A percentile compares a stretch with the other conserved stretches of the same genome.
Conservation (phyloP, 2,888 invertebrate species). For the Synergus itoensis region DNA sequence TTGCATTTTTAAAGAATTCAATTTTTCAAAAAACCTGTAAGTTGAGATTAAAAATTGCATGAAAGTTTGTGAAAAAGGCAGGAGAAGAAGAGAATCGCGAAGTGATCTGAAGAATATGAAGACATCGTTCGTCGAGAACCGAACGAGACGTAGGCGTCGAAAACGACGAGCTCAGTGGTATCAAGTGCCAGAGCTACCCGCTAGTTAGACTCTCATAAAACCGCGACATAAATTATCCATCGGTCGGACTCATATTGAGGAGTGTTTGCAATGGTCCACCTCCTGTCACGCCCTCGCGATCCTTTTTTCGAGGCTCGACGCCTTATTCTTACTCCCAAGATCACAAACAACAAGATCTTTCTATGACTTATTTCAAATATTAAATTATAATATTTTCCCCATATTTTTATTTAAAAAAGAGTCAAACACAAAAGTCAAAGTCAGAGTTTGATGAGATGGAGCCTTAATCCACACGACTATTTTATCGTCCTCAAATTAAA, state of each 20-base stretch:
- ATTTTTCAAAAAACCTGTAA: too few relatives aligned
- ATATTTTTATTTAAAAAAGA: neutral
- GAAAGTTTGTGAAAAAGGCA: neutral
- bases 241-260: slow-evolving; percentile 63
- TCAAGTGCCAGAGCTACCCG: slow-evolving; percentile 69
- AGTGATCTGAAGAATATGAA: slow-evolving; percentile 49
- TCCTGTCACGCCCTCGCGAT: slow-evolving; percentile 78
- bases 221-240: slow-evolving; percentile 75
- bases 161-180: slow-evolving; percentile 57
- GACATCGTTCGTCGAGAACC: slow-evolving; percentile 51
- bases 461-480: too few relatives aligned
- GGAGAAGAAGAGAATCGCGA: neutral
- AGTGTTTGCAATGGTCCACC: slow-evolving; percentile 77
- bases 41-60: too few relatives aligned
- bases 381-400: neutral
- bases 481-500: too few relatives aligned
- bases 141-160: slow-evolving; percentile 65
- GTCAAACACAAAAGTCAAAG: neutral
- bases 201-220: slow-evolving; percentile 77
- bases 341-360: slow-evolving; percentile 1
- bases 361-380: neutral
- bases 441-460: too few relatives aligned
- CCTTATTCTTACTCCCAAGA: neutral
- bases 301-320: slow-evolving; percentile 40
- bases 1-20: too few relatives aligned